Evolutionary conservation across 2,888 invertebrate species (phyloP).

Genomic region (Dexiosoma caninum): DNA sequence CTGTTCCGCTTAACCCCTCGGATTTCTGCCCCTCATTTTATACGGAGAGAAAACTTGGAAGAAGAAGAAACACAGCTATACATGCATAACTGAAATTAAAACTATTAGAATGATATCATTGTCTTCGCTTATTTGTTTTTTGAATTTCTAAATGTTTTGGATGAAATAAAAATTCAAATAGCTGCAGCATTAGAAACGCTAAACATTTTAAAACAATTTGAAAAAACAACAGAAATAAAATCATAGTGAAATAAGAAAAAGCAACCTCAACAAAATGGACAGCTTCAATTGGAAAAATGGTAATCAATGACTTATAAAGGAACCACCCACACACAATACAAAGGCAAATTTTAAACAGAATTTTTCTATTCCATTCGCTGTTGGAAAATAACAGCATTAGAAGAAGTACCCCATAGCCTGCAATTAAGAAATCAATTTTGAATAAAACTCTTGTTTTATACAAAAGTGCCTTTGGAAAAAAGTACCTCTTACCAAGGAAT

Average conservation of each 20-base stretch:
- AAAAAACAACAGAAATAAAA: neutral
- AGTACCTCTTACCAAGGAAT: too few relatives aligned
- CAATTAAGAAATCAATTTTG: too few relatives aligned
- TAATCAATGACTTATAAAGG: too few relatives aligned
- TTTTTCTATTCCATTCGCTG: too few relatives aligned
- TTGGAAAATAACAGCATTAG: too few relatives aligned
- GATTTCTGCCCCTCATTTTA: neutral
- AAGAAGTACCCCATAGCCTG: too few relatives aligned
- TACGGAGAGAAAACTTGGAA: neutral
- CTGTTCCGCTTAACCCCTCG: neutral
- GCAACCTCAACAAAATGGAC: neutral
- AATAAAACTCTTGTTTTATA: too few relatives aligned
- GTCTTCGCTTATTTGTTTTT: neutral
- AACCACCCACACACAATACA: too few relatives aligned
- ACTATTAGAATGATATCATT: slow-evolving; percentile 41
- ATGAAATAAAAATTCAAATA: slow-evolving; percentile 33
- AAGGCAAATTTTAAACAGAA: too few relatives aligned
- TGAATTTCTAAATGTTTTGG: slow-evolving; percentile 12
- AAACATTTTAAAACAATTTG: slow-evolving; percentile 14
- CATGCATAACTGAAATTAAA: slow-evolving; percentile 16
- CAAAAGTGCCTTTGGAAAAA: too few relatives aligned
- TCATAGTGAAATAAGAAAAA: neutral
- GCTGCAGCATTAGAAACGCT: slow-evolving; percentile 9
- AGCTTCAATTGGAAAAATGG: neutral
- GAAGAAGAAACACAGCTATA: neutral